A percentile compares a stretch with the other conserved stretches of the same genome.
phyloP scores from a whole-genome alignment of 2,113 vertebrate species.

The Rhineura floridana region DNA sequence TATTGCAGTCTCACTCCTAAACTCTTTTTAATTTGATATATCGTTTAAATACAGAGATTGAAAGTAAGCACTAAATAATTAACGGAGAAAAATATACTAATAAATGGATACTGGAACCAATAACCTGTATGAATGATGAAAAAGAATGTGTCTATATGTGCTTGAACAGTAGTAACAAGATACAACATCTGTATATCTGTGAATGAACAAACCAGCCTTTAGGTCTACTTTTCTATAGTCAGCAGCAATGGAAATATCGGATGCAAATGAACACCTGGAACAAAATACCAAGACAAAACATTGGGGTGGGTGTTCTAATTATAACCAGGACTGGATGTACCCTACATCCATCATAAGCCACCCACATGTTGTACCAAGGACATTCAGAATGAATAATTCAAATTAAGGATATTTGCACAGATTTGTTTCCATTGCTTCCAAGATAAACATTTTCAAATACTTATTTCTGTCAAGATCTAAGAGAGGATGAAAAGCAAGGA shows the following conservation, averaged over 20 bases:
- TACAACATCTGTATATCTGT: background rate
- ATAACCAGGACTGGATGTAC: background rate
- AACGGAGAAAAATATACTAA: slow-evolving; percentile 30
- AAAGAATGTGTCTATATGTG: background rate
- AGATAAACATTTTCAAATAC: background rate
- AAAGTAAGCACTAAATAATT: slow-evolving; percentile 29
- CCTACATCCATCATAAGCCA: background rate
- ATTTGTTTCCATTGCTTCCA: background rate
- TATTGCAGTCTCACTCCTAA: background rate
- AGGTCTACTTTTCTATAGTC: too few species aligned
- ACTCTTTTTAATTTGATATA: background rate
- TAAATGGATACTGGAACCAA: slow-evolving; percentile 17
- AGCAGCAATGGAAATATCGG: background rate
- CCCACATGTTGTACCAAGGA: background rate
- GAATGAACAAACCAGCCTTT: background rate
- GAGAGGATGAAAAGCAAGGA: background rate
- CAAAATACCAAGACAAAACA: background rate
- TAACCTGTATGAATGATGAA: slow-evolving; percentile 22
- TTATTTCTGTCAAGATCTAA: background rate
- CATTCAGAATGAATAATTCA: background rate
- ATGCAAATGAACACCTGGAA: background rate
- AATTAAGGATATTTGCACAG: background rate
- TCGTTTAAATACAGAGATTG: background rate
- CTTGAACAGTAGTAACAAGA: too few species aligned
- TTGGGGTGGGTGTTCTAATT: background rate